phyloP scores from a whole-genome alignment of 2,888 invertebrate species.

The Idaea dimidiata region DNA sequence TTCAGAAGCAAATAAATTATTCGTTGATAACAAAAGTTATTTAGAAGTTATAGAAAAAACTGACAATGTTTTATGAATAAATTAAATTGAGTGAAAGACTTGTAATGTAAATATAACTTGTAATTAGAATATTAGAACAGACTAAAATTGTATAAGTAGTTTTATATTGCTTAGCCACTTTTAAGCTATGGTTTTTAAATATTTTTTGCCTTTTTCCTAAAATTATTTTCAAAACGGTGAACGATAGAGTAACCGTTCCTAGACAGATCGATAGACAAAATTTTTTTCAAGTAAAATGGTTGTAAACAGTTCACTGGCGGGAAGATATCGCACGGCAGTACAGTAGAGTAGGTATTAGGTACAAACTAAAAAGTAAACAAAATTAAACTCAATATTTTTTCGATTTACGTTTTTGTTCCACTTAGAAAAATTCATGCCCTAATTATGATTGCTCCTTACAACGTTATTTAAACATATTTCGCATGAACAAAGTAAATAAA shows the following conservation, averaged over 20 bases:
- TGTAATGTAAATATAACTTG: neutral
- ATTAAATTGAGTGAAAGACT: neutral
- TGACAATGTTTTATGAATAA: neutral
- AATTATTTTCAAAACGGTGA: neutral
- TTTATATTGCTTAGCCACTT: neutral
- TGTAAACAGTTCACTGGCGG: too few relatives aligned
- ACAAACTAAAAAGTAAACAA: neutral
- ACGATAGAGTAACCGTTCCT: too few relatives aligned
- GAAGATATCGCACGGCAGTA: too few relatives aligned
- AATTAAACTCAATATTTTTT: neutral
- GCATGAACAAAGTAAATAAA: constrained; percentile 29
- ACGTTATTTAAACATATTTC: constrained; percentile 13
- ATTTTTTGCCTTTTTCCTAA: too few relatives aligned
- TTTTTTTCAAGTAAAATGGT: too few relatives aligned
- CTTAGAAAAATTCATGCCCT: neutral
- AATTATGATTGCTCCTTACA: neutral
- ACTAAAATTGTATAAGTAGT: neutral
- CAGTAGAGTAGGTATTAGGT: too few relatives aligned
- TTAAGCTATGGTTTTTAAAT: too few relatives aligned
- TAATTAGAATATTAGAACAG: neutral
- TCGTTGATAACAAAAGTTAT: constrained; percentile 30
- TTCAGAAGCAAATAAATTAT: constrained; percentile 39
- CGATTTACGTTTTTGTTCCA: neutral
- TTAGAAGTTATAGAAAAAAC: constrained; percentile 6
- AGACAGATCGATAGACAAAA: too few relatives aligned